Base-by-base conservation (phyloP, 2,888 invertebrate genomes). In the Carcina quercana region DNA sequence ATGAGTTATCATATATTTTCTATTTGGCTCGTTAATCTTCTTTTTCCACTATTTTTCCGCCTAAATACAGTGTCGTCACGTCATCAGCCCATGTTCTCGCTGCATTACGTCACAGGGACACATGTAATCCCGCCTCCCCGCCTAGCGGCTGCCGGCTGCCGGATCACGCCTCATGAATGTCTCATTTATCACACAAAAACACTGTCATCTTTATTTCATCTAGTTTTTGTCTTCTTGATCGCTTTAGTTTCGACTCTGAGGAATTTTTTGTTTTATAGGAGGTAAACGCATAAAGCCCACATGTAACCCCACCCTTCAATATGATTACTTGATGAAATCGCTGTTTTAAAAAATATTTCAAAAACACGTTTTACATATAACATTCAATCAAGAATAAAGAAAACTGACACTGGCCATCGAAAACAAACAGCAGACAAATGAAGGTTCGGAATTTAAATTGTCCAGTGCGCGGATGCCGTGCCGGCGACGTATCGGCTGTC, bases 401-500 rank as follows among this genome's bases (percentile, higher is more conserved):
- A n/a, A n/a, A n/a, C n/a, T n/a, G n/a, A n/a, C n/a, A n/a, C n/a
- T n/a, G n/a, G n/a, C n/a, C n/a, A n/a, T n/a, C n/a, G n/a, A n/a
- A n/a, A n/a, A n/a, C n/a, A n/a, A n/a, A n/a, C n/a, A 32, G 32
- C 38, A 41, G 37, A 56, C 50, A 63, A 53, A 59, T 57, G 54
- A 53, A 46, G 50, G 60, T 61, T 61, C 54, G 55, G 59, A 68
- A 66, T 73, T 72, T 70, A 69, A 75, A 72, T 63, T 64, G 64
- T 55, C 58, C 50, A 45, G 49, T 37, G 45, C 50, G 54, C n/a
- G n/a, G n/a, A n/a, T n/a, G 52, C 57, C 42, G 42, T 50, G 60
- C 59, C 58, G 78, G 82, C 82, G 80, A 83, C 80, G 78, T 79
- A 83, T 82, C 79, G 80, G 79, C 80, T 83, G 83, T 82, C 83